These are phyloP conservation scores for Chionoecetes opilio DNA, from an alignment of 1,140 invertebrate genomes.

Conservation along the genomic window DNA sequence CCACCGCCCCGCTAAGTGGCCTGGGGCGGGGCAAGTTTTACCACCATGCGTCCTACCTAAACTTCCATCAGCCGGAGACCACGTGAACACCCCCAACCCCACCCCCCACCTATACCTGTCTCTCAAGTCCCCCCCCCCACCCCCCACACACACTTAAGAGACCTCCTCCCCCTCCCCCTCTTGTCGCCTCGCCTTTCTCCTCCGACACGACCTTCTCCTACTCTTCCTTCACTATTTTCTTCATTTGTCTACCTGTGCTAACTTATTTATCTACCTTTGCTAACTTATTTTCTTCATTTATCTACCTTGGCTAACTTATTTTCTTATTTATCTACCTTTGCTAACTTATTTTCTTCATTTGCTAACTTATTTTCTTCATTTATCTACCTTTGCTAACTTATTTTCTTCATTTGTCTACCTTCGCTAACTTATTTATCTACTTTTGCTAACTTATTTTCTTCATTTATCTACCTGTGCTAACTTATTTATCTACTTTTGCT, in stretches of 20 bases:
- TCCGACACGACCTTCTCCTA: not conserved
- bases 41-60: not conserved
- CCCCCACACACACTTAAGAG: not conserved
- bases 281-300: not conserved
- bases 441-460: no score
- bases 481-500: not conserved
- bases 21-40: conserved; percentile 8
- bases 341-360: no score
- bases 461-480: no score
- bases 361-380: no score
- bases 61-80: conserved; percentile 15
- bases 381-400: no score
- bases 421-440: not conserved
- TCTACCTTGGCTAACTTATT: not conserved
- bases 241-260: not conserved
- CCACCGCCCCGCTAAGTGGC: not conserved
- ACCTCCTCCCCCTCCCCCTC: not conserved
- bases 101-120: not conserved
- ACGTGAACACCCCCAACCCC: not conserved
- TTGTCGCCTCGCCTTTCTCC: not conserved
- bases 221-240: not conserved
- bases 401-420: no score
- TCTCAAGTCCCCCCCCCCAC: not conserved
- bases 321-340: not conserved
- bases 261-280: not conserved